These are phyloP conservation scores for Diachasma alloeum DNA, from an alignment of 1,140 invertebrate genomes.

Conservation along the genomic window DNA sequence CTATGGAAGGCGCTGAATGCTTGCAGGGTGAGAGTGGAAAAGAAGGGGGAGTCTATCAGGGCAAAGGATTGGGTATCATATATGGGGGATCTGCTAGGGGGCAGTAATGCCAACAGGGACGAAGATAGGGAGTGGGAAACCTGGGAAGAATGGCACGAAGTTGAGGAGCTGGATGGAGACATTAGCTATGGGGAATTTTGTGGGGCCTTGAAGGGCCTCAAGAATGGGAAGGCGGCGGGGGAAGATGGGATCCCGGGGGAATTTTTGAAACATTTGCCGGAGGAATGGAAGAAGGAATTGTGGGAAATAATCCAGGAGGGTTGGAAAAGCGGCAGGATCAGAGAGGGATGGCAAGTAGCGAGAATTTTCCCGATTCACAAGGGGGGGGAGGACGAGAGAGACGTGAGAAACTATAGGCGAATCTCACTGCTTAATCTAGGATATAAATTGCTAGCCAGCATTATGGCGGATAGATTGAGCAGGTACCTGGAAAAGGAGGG, in stretches of 20 bases:
- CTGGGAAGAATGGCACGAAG: no score
- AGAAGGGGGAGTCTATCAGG: no score
- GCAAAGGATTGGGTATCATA: no score
- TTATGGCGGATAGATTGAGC: background rate
- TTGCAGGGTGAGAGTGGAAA: no score
- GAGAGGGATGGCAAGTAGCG: background rate
- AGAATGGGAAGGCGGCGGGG: slow-evolving; percentile 46
- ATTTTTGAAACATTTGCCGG: slow-evolving; percentile 36
- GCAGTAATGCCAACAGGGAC: no score
- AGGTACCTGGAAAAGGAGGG: no score
- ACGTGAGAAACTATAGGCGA: background rate
- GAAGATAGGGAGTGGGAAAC: no score
- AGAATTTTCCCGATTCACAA: slow-evolving; percentile 5
- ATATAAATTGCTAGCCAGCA: background rate
- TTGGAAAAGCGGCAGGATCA: background rate
- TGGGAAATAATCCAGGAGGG: background rate
- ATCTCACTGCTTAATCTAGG: background rate
- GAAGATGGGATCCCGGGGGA: slow-evolving; percentile 41
- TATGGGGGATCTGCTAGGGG: no score
- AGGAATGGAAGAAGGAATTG: background rate
- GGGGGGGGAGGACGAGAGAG: background rate
- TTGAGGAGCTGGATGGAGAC: no score
- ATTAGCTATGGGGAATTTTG: slow-evolving; percentile 30
- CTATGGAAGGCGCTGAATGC: background rate
- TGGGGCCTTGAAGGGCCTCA: slow-evolving; percentile 18